A percentile compares a stretch with the other conserved stretches of the same genome.
phyloP scores from a whole-genome alignment of 2,888 invertebrate species.

The Ophion obscuratus region DNA sequence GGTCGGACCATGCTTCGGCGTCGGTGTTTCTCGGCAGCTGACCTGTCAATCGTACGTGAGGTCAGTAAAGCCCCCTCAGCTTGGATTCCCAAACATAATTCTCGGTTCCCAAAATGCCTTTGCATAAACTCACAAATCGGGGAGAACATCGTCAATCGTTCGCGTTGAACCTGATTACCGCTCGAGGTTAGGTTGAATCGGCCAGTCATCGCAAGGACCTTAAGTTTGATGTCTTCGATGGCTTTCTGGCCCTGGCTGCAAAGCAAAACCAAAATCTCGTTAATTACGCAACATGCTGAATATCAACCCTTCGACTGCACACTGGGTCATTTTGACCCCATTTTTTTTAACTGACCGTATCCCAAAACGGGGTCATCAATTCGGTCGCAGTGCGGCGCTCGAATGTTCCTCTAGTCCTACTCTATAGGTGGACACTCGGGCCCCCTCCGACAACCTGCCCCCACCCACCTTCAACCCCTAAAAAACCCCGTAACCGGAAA shows the following conservation, averaged over 20 bases:
- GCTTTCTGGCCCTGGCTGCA: conserved; percentile 81
- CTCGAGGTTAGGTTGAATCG: conserved; percentile 78
- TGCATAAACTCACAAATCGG: conserved; percentile 82
- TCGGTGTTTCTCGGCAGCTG: conserved; percentile 86
- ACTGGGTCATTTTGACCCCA: too few species aligned
- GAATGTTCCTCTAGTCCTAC: too few species aligned
- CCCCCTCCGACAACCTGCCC: too few species aligned
- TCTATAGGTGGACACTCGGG: too few species aligned
- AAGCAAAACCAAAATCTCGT: conserved; percentile 38
- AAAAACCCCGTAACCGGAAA: too few species aligned
- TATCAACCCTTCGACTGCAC: neutral
- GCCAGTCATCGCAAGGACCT: conserved; percentile 79
- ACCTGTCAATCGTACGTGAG: conserved; percentile 80
- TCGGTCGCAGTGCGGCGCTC: too few species aligned
- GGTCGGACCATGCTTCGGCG: conserved; percentile 85
- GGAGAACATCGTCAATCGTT: conserved; percentile 83
- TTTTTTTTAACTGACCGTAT: too few species aligned
- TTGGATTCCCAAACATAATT: too few species aligned
- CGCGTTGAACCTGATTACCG: conserved; percentile 80
- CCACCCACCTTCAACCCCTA: too few species aligned
- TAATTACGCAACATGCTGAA: conserved; percentile 35
- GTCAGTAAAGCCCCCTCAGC: neutral
- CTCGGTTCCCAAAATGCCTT: neutral
- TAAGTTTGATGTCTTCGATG: conserved; percentile 81
- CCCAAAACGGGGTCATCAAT: too few species aligned